A percentile compares a stretch with the other conserved stretches of the same genome.
These are phyloP conservation scores for Triplophysa yarkandensis DNA, from an alignment of 2,797 vertebrate genomes.

Conservation along the genomic window DNA sequence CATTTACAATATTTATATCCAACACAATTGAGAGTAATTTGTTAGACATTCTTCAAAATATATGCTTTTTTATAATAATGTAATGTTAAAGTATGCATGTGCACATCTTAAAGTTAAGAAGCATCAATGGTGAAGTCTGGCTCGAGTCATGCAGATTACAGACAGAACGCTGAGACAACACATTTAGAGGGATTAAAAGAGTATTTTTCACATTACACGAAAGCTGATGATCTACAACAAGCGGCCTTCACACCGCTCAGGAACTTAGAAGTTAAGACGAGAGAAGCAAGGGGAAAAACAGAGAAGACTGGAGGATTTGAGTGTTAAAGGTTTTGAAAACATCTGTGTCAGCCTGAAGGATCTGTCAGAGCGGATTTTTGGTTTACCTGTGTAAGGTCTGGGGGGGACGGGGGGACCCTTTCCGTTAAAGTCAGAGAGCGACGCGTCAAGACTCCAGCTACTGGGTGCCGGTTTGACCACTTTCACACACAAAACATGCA, in stretches of 20 bases:
- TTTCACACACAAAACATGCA: conserved; percentile 75
- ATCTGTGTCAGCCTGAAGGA: conserved; percentile 62
- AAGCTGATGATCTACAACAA: conserved; percentile 8
- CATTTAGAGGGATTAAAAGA: conserved; percentile 40
- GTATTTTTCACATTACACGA: conserved; percentile 5
- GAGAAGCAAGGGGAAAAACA: conserved; percentile 36
- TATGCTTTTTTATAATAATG: too few species aligned
- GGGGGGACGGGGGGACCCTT: conserved; percentile 94
- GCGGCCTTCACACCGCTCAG: conserved; percentile 1
- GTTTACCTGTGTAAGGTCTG: conserved; percentile 90
- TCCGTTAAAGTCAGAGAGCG: conserved; percentile 84
- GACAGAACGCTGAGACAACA: conserved; percentile 36
- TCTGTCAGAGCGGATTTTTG: not conserved
- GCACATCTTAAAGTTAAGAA: conserved; percentile 2
- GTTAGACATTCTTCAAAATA: too few species aligned
- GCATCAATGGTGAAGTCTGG: conserved; percentile 23
- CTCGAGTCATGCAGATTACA: conserved; percentile 50
- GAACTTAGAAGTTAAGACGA: conserved; percentile 14
- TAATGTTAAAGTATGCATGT: not conserved
- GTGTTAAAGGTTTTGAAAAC: conserved; percentile 60
- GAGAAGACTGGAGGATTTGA: conserved; percentile 10
- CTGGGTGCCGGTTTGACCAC: conserved; percentile 87
- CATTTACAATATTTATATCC: too few species aligned
- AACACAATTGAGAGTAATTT: too few species aligned
- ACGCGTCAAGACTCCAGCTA: conserved; percentile 96